These are phyloP conservation scores for human (Homo sapiens) DNA, from an alignment of 2,113 vertebrate genomes.

Conservation along the genomic window DNA sequence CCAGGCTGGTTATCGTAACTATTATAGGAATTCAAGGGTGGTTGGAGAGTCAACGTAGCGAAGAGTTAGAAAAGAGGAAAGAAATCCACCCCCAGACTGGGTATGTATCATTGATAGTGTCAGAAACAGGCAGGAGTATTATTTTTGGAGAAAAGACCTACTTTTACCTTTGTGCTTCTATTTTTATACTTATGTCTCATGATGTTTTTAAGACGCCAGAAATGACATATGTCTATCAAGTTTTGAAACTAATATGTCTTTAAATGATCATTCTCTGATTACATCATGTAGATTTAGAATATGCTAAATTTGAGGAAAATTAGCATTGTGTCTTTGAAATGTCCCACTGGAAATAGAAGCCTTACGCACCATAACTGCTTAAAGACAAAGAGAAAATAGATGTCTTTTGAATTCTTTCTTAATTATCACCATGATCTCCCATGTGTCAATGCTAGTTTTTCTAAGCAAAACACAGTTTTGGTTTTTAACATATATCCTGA, in stretches of 20 bases:
- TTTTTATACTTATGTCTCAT: background rate
- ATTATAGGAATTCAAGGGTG: background rate
- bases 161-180: background rate
- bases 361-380: background rate
- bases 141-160: background rate
- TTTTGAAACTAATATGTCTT: constrained; percentile 50
- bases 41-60: background rate
- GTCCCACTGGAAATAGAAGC: background rate
- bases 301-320: constrained; percentile 47
- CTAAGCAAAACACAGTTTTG: background rate
- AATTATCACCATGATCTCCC: background rate
- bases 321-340: constrained; percentile 23
- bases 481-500: background rate
- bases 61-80: background rate
- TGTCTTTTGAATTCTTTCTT: background rate
- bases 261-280: constrained; percentile 65
- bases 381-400: background rate
- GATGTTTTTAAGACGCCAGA: background rate
- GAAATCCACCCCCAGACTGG: background rate
- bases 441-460: background rate
- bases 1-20: background rate
- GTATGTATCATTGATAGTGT: background rate
- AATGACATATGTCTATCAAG: constrained; percentile 33
- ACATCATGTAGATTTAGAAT: constrained; percentile 47
- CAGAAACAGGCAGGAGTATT: background rate